phyloP scores from a whole-genome alignment of 2,888 invertebrate genomes.

The Lithosia quadra region DNA sequence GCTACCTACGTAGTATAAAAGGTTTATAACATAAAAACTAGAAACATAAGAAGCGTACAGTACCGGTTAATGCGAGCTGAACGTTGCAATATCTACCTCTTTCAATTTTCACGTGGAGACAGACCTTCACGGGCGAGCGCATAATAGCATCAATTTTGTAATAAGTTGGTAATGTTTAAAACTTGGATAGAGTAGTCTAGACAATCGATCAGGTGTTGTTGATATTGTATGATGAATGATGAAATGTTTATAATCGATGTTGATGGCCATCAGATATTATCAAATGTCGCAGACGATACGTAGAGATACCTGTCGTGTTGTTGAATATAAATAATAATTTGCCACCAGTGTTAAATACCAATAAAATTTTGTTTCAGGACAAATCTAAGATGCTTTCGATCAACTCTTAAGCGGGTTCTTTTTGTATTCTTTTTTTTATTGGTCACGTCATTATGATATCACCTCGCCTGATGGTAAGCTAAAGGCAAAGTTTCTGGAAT shows the following conservation, averaged over 20 bases:
- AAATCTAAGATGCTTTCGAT: no score
- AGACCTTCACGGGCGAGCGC: conserved; percentile 3
- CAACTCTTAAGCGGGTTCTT: neutral
- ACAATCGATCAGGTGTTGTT: conserved; percentile 11
- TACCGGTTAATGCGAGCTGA: neutral
- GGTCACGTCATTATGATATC: no score
- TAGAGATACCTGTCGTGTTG: neutral
- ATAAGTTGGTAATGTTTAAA: neutral
- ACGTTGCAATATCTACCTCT: neutral
- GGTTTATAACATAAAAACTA: neutral
- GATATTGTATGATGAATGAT: conserved; percentile 7
- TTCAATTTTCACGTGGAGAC: neutral
- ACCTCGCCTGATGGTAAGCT: no score
- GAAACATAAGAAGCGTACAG: neutral
- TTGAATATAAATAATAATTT: neutral
- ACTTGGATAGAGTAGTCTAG: neutral
- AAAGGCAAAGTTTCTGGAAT: no score
- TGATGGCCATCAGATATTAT: conserved; percentile 7
- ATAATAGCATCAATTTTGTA: neutral
- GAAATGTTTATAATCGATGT: neutral
- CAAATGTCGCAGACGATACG: neutral
- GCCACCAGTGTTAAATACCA: no score
- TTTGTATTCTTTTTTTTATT: neutral
- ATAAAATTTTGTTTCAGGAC: no score
- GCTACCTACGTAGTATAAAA: no score